Percentiles rank a stretch among this genome's conserved stretches.
These are phyloP conservation scores for Oxyscelio sp. DNA, from an alignment of 2,888 invertebrate species.

Conservation along the genomic window DNA sequence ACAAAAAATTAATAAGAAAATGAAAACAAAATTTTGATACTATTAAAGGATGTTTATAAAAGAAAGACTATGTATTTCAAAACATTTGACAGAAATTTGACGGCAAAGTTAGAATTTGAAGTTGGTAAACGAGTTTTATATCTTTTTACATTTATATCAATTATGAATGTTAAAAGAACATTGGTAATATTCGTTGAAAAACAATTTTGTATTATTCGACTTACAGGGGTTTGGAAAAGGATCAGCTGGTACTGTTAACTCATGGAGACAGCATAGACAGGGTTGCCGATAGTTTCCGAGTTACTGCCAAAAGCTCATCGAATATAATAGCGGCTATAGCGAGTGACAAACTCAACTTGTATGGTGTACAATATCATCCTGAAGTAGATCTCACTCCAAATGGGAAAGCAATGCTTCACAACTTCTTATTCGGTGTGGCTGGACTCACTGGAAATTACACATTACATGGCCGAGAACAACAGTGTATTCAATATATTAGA, in stretches of 20 bases:
- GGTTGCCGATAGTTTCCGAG: constrained; percentile 96
- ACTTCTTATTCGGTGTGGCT: constrained; percentile 97
- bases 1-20: no score
- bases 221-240: constrained; percentile 94
- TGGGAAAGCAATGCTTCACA: constrained; percentile 97
- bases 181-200: no score
- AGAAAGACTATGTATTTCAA: no score
- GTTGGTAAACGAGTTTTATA: no score
- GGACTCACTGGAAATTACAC: constrained; percentile 96
- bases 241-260: constrained; percentile 97
- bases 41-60: no score
- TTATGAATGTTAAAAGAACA: no score
- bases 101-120: no score
- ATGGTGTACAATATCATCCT: constrained; percentile 99
- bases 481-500: constrained; percentile 97
- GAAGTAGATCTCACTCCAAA: constrained; percentile 98
- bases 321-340: constrained; percentile 96
- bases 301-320: constrained; percentile 94
- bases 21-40: no score
- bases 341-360: constrained; percentile 96
- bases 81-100: no score
- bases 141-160: no score
- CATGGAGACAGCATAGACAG: constrained; percentile 99
- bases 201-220: no score
- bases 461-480: constrained; percentile 95